A percentile compares a stretch with the other conserved stretches of the same genome.
Evolutionary conservation across 2,888 invertebrate genomes (phyloP).

Genomic region (Coelogynopora nodosa): DNA sequence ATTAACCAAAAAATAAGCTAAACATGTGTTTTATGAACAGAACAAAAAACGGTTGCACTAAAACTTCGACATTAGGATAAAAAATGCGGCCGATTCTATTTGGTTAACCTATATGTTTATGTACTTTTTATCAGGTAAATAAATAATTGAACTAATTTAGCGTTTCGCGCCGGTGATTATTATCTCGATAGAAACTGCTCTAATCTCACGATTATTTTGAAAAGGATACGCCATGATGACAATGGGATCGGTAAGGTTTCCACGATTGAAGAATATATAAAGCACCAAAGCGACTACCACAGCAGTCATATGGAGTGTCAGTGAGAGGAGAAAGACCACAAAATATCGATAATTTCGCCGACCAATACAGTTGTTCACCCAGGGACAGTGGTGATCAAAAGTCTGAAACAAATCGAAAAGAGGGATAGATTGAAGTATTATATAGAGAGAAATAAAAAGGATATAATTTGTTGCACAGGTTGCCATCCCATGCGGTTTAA

Average conservation of each 20-base stretch:
- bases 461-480: not conserved
- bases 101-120: too few species aligned
- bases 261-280: constrained; percentile 81
- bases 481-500: not conserved
- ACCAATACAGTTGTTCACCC: constrained; percentile 70
- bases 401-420: constrained; percentile 67
- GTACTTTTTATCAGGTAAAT: too few species aligned
- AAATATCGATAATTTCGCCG: constrained; percentile 95
- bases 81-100: too few species aligned
- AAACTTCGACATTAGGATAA: too few species aligned
- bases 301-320: constrained; percentile 93
- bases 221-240: constrained; percentile 67
- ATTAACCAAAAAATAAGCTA: too few species aligned
- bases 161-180: too few species aligned
- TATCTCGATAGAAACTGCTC: too few species aligned
- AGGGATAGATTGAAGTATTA: too few species aligned
- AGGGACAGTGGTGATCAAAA: constrained; percentile 92
- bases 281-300: constrained; percentile 89
- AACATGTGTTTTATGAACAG: too few species aligned
- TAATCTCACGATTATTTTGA: not conserved
- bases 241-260: constrained; percentile 71
- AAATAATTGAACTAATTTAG: too few species aligned
- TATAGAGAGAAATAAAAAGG: not conserved
- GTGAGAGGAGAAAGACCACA: constrained; percentile 92
- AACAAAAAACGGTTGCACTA: too few species aligned